phyloP scores from a whole-genome alignment of 2,888 invertebrate genomes.

The Melinopterus prodromus region DNA sequence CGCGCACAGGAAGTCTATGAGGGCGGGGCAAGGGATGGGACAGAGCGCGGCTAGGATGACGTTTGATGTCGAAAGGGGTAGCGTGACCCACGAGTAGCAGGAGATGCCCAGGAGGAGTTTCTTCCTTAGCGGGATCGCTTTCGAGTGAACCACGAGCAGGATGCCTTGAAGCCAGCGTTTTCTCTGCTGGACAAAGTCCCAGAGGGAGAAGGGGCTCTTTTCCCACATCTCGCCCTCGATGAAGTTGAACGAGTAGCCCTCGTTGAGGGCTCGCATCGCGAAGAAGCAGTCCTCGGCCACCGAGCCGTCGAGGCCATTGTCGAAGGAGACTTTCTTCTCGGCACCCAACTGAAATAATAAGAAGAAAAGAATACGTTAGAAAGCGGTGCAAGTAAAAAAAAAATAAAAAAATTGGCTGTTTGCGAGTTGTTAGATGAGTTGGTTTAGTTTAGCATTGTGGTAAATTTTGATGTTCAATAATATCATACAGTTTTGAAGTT shows the following conservation, averaged over 20 bases:
- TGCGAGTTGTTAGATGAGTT: too few relatives aligned
- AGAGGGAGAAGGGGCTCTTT: slow-evolving; percentile 93
- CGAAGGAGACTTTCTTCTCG: slow-evolving; percentile 92
- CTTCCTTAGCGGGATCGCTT: slow-evolving; percentile 78
- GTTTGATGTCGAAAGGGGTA: slow-evolving; percentile 93
- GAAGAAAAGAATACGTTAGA: neutral
- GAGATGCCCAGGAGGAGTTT: slow-evolving; percentile 86
- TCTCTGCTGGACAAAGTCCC: slow-evolving; percentile 95
- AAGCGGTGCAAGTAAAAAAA: neutral
- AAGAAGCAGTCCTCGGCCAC: slow-evolving; percentile 99
- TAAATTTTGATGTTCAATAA: too few relatives aligned
- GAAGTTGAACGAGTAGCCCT: slow-evolving; percentile 93
- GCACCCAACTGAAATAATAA: slow-evolving; percentile 76
- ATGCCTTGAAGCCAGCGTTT: slow-evolving; percentile 97
- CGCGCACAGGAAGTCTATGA: slow-evolving; percentile 86
- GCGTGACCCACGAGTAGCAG: slow-evolving; percentile 95
- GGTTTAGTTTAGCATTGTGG: too few relatives aligned
- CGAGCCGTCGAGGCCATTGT: slow-evolving; percentile 95
- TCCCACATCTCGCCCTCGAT: slow-evolving; percentile 99
- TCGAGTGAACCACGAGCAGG: slow-evolving; percentile 86
- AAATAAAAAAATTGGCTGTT: too few relatives aligned
- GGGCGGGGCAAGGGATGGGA: slow-evolving; percentile 86
- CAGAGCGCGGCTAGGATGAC: slow-evolving; percentile 83
- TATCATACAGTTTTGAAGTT: too few relatives aligned
- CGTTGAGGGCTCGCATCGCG: slow-evolving; percentile 92